Conservation (phyloP, 2,888 invertebrate species). For the Serrognathus titanus region DNA sequence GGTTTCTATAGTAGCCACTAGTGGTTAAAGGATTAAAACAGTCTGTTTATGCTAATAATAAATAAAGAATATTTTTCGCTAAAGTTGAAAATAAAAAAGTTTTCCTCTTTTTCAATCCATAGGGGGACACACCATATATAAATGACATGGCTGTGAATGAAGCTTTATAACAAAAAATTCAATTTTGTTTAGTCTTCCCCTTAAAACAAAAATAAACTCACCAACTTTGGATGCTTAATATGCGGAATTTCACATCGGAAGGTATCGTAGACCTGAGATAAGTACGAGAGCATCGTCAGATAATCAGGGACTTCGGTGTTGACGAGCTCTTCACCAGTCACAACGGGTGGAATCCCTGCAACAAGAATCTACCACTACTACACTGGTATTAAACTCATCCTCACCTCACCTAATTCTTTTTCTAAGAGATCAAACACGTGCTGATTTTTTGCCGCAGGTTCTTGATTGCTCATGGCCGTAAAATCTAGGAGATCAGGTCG, state of each 20-base stretch:
- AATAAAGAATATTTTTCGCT: no score
- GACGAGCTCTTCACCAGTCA: slow-evolving; percentile 75
- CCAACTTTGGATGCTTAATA: slow-evolving; percentile 70
- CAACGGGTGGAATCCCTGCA: slow-evolving; percentile 60
- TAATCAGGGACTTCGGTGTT: slow-evolving; percentile 69
- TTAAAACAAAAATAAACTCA: slow-evolving; percentile 41
- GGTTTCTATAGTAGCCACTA: no score
- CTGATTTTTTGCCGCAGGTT: slow-evolving; percentile 68
- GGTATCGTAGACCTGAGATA: slow-evolving; percentile 83
- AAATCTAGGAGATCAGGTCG: slow-evolving; percentile 86
- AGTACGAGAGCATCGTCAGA: slow-evolving; percentile 73
- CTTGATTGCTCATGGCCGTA: slow-evolving; percentile 61
- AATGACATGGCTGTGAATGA: no score
- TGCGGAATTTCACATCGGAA: slow-evolving; percentile 91
- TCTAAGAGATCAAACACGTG: slow-evolving; percentile 84
- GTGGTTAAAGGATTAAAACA: no score
- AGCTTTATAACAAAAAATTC: no score
- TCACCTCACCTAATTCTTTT: slow-evolving; percentile 69
- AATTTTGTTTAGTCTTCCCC: no score
- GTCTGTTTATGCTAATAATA: no score
- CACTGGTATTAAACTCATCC: not conserved
- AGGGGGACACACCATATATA: no score
- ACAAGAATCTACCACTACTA: not conserved
- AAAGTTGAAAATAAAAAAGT: no score
- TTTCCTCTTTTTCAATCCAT: no score